Evolutionary conservation across 2,888 invertebrate species (phyloP).

Genomic region (Amblyjoppa fuscipennis): DNA sequence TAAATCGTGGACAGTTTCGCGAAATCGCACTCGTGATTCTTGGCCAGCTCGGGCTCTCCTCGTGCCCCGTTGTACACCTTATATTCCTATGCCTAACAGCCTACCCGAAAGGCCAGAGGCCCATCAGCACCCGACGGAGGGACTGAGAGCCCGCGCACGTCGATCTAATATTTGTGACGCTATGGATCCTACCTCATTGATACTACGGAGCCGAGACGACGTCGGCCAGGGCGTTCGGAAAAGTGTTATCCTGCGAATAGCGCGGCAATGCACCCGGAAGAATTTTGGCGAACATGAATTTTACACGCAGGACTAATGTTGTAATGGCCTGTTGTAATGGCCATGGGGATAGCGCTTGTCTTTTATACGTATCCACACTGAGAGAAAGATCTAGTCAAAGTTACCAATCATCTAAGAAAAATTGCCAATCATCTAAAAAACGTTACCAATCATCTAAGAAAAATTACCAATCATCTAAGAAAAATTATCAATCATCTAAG

Average conservation of each 20-base stretch:
- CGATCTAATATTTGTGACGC: constrained; percentile 34
- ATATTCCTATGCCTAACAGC: constrained; percentile 30
- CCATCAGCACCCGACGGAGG: constrained; percentile 20
- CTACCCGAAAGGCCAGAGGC: constrained; percentile 32
- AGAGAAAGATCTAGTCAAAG: too few relatives aligned
- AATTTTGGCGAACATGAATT: not conserved
- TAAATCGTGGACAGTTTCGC: constrained; percentile 72
- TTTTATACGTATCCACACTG: not conserved
- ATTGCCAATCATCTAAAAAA: too few relatives aligned
- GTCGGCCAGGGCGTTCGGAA: not conserved
- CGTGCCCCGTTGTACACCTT: constrained; percentile 8
- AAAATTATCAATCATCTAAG: too few relatives aligned
- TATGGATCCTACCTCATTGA: not conserved
- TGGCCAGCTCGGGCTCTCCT: constrained; percentile 36
- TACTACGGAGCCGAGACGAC: not conserved
- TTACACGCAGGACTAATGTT: not conserved
- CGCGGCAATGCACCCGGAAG: not conserved
- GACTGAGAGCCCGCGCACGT: constrained; percentile 23
- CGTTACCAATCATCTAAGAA: too few relatives aligned
- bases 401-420: too few relatives aligned
- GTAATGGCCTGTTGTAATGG: constrained; percentile 33
- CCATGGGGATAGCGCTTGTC: constrained; percentile 39
- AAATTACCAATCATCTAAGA: too few relatives aligned
- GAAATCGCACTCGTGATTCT: constrained; percentile 69
- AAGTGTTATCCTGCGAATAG: not conserved